These are phyloP conservation scores for Leptopterna dolabrata DNA, from an alignment of 2,888 invertebrate species.

Conservation along the genomic window DNA sequence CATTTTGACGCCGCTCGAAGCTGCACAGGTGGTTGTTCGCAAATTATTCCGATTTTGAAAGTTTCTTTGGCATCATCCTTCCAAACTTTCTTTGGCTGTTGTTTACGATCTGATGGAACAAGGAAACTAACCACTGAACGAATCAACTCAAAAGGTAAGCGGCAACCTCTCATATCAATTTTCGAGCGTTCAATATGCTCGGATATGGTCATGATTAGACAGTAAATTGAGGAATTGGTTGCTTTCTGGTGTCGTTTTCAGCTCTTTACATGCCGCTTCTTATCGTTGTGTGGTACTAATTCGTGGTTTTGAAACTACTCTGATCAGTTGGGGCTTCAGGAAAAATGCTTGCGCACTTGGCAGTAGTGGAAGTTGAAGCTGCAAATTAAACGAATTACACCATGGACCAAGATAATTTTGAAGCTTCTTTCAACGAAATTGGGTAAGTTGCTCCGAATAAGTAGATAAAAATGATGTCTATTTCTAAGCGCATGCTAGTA, in stretches of 20 bases:
- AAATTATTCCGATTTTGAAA: neutral
- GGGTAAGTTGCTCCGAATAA: neutral
- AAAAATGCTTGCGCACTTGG: neutral
- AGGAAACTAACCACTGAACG: neutral
- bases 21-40: neutral
- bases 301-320: neutral
- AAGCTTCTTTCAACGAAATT: conserved; percentile 51
- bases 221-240: neutral
- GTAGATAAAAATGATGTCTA: neutral
- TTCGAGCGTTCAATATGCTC: neutral
- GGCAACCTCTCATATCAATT: neutral
- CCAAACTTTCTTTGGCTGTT: neutral
- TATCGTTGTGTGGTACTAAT: neutral
- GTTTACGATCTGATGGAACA: neutral
- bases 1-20: neutral
- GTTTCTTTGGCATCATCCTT: neutral
- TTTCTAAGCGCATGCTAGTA: too few species aligned
- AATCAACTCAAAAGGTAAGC: neutral
- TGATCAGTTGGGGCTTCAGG: neutral
- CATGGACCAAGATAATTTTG: conserved; percentile 47
- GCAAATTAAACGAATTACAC: neutral
- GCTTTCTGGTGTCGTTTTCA: neutral
- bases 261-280: neutral
- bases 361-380: neutral
- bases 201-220: neutral